Evolutionary conservation across 2,888 invertebrate species (phyloP).

Genomic region (Chironomus riparius): DNA sequence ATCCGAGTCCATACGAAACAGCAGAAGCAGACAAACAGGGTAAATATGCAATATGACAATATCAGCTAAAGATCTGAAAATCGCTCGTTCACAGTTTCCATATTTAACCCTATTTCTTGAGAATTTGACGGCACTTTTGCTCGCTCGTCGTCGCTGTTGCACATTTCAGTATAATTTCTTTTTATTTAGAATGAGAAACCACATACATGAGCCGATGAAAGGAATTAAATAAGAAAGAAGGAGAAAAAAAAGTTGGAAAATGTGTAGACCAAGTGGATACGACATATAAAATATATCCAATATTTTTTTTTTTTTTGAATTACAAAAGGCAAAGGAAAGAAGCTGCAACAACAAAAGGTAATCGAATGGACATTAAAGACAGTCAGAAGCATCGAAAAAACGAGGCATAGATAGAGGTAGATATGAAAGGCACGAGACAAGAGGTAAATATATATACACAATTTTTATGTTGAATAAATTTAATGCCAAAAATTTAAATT

Average conservation of each 20-base stretch:
- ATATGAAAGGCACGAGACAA: slow-evolving; percentile 22
- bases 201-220: too few species aligned
- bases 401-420: neutral
- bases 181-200: too few species aligned
- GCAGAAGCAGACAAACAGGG: neutral
- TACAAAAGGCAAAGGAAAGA: neutral
- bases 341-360: neutral
- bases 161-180: too few species aligned
- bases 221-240: too few species aligned
- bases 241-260: neutral
- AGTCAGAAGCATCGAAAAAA: neutral
- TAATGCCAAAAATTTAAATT: neutral
- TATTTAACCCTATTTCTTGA: neutral
- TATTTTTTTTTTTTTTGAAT: neutral
- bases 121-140: slow-evolving; percentile 5
- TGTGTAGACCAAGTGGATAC: neutral
- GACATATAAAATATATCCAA: neutral
- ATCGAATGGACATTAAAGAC: neutral
- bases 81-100: neutral
- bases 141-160: neutral
- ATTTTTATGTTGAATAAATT: neutral
- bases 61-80: neutral
- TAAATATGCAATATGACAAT: slow-evolving; percentile 15
- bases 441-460: neutral
- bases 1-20: neutral